These are phyloP conservation scores for Melanostoma scalare DNA, from an alignment of 2,888 invertebrate genomes.

Conservation along the genomic window DNA sequence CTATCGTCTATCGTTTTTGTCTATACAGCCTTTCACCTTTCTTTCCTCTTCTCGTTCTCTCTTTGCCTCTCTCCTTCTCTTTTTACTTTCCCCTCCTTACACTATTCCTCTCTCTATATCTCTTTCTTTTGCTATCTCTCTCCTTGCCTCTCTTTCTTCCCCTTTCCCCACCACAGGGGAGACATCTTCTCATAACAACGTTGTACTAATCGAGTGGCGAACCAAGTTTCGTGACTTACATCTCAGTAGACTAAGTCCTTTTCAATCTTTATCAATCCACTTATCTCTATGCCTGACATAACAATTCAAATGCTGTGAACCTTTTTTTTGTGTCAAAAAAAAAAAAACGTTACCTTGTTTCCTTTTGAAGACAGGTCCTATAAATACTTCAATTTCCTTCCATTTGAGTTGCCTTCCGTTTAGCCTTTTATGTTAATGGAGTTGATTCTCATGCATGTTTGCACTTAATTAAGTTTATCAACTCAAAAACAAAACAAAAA, in stretches of 20 bases:
- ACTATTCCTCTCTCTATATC: too few species aligned
- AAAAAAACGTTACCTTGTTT: background rate
- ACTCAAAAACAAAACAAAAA: constrained; percentile 10
- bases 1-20: too few species aligned
- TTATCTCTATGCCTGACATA: background rate
- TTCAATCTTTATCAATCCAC: background rate
- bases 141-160: too few species aligned
- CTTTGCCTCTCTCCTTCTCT: too few species aligned
- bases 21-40: too few species aligned
- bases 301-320: constrained; percentile 2
- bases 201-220: background rate
- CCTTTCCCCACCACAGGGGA: too few species aligned
- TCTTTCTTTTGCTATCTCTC: too few species aligned
- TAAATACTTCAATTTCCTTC: constrained; percentile 27
- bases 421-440: constrained; percentile 35
- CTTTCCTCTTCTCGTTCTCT: too few species aligned
- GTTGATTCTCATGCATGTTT: constrained; percentile 49
- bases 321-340: background rate
- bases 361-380: background rate
- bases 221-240: too few species aligned
- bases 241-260: too few species aligned
- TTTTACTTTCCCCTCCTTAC: too few species aligned
- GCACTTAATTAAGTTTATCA: constrained; percentile 55
- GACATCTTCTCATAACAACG: too few species aligned
- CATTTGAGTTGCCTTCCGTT: constrained; percentile 10